Percentiles rank a stretch among this genome's conserved stretches.
Conservation (phyloP, 2,113 vertebrate species). For the Ciconia maguari region DNA sequence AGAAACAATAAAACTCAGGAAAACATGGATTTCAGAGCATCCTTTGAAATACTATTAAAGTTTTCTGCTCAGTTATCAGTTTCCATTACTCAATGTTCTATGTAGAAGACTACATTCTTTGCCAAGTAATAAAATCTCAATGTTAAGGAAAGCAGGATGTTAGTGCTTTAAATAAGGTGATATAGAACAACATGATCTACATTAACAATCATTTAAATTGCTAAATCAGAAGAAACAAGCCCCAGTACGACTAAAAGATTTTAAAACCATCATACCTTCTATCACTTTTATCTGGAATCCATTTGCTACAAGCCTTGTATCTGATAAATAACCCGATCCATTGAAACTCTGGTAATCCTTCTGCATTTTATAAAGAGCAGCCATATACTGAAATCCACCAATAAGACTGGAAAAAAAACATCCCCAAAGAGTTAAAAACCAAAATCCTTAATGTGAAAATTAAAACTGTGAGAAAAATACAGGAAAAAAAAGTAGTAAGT, state of each 20-base stretch:
- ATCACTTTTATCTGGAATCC: conserved; percentile 88
- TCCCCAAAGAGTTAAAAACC: not conserved
- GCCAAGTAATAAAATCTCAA: not conserved
- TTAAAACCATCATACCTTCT: conserved; percentile 80
- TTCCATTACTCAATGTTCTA: not conserved
- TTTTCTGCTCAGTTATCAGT: not conserved
- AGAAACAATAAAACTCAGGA: not conserved
- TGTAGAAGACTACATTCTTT: not conserved
- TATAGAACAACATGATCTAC: not conserved
- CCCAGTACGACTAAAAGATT: not conserved
- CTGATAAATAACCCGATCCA: conserved; percentile 79
- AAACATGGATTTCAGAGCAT: not conserved
- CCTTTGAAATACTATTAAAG: not conserved
- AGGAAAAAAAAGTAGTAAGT: not conserved
- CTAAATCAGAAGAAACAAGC: not conserved
- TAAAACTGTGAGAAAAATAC: not conserved
- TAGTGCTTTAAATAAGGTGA: not conserved
- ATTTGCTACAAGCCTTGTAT: conserved; percentile 88
- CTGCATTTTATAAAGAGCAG: conserved; percentile 83
- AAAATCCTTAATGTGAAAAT: not conserved
- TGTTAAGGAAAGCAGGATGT: not conserved
- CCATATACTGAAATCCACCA: conserved; percentile 80
- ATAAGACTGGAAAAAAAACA: conserved; percentile 74
- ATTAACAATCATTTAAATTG: not conserved
- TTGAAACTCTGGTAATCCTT: conserved; percentile 68